Base-by-base conservation (phyloP, 2,113 vertebrate genomes). In the Rhea pennata region DNA sequence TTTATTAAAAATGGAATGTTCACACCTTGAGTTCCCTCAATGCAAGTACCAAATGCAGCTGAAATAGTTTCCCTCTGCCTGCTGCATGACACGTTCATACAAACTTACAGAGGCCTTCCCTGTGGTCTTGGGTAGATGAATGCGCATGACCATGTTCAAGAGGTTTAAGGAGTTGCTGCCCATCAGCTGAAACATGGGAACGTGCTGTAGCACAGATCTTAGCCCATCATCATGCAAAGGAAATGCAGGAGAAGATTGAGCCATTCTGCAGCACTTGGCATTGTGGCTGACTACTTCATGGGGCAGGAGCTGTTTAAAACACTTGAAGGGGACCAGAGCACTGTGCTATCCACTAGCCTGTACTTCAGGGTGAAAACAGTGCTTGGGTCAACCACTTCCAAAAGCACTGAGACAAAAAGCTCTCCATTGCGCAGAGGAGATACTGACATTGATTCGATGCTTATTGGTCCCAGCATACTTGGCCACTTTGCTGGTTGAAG, bases 141-240 rank as follows among this genome's bases (percentile, higher is more conserved):
- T 7, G 1, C 9, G 1, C 2, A 4, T 31, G 12, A 17, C n/a
- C 39, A 48, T 2, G 7, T 76, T n/a, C 6, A 3, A 56, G 86
- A 54, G 23, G 40, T 21, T 48, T 20, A 36, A 61, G 67, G 36
- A 51, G 42, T 48, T 50, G 70, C 54, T 62, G 69, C 33, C 27
- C 39, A 1, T 2, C 33, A 24, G 24, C 48, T 27, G 40, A 50
- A 67, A 65, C 31, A 7, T 0, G 6, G 71, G 42, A 31, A 54
- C 29, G 9, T 29, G 51, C 51, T 24, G 53, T 31, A 42, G 71
- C 50, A 31, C 2, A 17, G 54, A 42, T 33, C 26, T 42, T 29
- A 40, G 10, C 56, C 56, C 56, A 59, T 10, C 22, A 10, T 31
- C 31, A 11, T 33, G 31, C 56, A 19, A 33, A 59, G 29, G 31